Evolutionary conservation across 1,140 invertebrate genomes (phyloP).

Genomic region (Bombus vancouverensis): DNA sequence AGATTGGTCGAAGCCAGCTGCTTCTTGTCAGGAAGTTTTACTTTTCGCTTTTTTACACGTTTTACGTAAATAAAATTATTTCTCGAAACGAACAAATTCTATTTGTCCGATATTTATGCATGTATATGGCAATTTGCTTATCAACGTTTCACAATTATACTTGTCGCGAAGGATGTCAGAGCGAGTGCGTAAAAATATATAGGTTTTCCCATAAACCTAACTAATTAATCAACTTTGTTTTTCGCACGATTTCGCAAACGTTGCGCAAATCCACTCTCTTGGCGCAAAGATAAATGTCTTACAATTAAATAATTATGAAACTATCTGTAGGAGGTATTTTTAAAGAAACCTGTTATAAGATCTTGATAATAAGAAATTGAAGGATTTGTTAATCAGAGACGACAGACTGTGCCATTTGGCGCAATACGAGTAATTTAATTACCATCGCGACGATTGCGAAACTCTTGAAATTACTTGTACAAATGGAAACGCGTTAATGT

Average conservation of each 20-base stretch:
- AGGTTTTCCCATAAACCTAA: too few relatives aligned
- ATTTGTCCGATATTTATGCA: not conserved
- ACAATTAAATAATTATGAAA: constrained; percentile 27
- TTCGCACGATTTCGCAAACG: constrained; percentile 23
- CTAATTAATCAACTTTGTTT: not conserved
- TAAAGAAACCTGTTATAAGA: constrained; percentile 1
- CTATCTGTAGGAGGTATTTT: not conserved
- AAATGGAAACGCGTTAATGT: too few relatives aligned
- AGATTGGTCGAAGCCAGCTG: not conserved
- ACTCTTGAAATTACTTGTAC: not conserved
- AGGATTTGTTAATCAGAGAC: constrained; percentile 1
- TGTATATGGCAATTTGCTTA: not conserved
- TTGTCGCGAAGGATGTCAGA: too few relatives aligned
- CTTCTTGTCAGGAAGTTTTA: not conserved
- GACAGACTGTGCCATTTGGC: not conserved
- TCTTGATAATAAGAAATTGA: not conserved
- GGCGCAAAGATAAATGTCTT: constrained; percentile 24
- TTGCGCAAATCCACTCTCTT: not conserved
- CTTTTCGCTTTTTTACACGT: not conserved
- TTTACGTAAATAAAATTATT: not conserved
- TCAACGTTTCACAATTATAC: not conserved
- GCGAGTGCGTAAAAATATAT: not conserved
- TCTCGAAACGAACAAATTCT: not conserved
- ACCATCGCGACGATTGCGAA: not conserved
- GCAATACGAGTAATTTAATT: not conserved